Conservation (phyloP, 92 coral and sea anemone species). For the Porites lobata region DNA sequence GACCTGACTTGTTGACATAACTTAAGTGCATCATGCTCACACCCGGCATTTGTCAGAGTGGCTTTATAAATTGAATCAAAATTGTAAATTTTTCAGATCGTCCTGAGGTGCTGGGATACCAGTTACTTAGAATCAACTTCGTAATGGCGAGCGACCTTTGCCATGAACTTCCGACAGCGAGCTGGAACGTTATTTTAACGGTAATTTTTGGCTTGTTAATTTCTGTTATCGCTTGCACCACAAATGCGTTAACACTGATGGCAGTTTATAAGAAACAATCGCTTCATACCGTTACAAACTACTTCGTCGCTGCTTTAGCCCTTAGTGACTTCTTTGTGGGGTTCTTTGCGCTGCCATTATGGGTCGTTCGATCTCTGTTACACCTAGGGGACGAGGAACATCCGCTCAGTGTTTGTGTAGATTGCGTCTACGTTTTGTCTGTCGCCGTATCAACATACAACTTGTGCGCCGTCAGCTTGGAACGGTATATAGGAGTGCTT, state of each 20-base stretch:
- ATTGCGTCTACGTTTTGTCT: constrained; percentile 30
- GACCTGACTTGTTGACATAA: no score
- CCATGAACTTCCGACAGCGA: constrained; percentile 23
- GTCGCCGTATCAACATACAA: constrained; percentile 47
- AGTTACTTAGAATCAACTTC: background rate
- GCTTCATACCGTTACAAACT: constrained; percentile 35
- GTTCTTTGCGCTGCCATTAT: constrained; percentile 23
- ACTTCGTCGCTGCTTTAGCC: constrained; percentile 39
- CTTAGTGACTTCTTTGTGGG: constrained; percentile 47
- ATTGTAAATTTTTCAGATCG: background rate
- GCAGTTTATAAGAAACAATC: constrained; percentile 31
- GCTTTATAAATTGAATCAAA: no score
- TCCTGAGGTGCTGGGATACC: background rate
- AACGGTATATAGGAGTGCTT: constrained; percentile 57
- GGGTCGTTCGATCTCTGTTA: constrained; percentile 17
- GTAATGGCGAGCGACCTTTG: background rate
- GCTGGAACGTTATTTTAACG: constrained; percentile 37
- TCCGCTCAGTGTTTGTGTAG: constrained; percentile 25
- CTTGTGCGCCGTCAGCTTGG: constrained; percentile 75
- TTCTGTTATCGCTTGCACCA: constrained; percentile 9
- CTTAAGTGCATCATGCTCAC: no score
- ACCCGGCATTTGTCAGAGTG: no score
- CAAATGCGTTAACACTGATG: constrained; percentile 26
- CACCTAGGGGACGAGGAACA: constrained; percentile 18
- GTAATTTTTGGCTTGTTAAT: constrained; percentile 7